Evolutionary conservation across 2,888 invertebrate genomes (phyloP), one percentile per base, ranked within the genome.

Genomic region (Platycnemis pennipes): DNA sequence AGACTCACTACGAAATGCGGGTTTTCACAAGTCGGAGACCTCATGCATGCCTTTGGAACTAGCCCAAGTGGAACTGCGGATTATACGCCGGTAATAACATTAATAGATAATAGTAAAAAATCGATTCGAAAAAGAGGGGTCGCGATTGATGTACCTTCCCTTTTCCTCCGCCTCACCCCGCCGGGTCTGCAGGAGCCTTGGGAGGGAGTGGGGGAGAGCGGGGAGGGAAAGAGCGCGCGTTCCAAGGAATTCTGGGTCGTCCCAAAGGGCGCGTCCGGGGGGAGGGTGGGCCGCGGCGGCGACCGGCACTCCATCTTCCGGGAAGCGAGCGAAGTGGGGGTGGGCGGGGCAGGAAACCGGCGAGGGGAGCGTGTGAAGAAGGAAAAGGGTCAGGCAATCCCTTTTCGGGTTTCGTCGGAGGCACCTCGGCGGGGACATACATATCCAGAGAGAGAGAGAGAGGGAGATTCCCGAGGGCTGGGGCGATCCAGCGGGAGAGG

Each of bases 301-400:
- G 77, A 77, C 77, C 77, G 31, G 77, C 77, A 77, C 77, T 77
- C 77, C 77, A 77, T 77, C 77, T 77, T 77, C 77, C 77, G 77
- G 77, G 31, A 77, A 37, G 77, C 31, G 77, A 37, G 77, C 77
- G 77, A 77, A 77, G 77, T 37, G 77, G 77, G 77, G 77, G 7
- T 31, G 77, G 37, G 77, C 77, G 37, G 77, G 77, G 37, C 31
- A 37, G 11, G 3, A 56, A 22, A 5, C 1, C n/a, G 26, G 37
- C 11, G 77, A 13, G 11, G 37, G 37, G 63, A 3, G 63, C 49
- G 3, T 2, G 37, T 13, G 37, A 11, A 16, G 77, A 16, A 13
- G 31, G 77, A 1, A 13, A 13, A 11, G 77, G 77, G 37, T 31
- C 63, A 26, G 77, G 77, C 37, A 37, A 77, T 77, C 77, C 77